Conservation (phyloP, 2,113 vertebrate genomes). For the Psittacus erithacus region DNA sequence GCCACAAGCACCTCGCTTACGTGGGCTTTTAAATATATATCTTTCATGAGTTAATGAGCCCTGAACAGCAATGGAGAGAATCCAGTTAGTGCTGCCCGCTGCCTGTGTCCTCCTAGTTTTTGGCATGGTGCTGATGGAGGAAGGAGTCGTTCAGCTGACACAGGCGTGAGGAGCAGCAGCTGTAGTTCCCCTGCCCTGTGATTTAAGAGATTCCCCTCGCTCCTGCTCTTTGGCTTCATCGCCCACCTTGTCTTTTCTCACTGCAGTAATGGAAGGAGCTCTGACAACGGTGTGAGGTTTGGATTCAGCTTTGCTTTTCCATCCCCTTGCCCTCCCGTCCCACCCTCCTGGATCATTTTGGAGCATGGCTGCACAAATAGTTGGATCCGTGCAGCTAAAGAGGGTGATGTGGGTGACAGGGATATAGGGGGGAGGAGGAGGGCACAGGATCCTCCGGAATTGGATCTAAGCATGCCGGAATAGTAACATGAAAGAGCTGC, state of each 20-base stretch:
- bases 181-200: not conserved
- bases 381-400: not conserved
- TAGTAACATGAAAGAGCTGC: not conserved
- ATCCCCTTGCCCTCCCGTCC: not conserved
- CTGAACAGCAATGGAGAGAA: not conserved
- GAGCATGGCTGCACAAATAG: not conserved
- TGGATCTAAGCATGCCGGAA: not conserved
- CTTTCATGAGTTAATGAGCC: not conserved
- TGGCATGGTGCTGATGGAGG: not conserved
- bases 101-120: not conserved
- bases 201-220: not conserved
- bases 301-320: not conserved
- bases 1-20: not conserved
- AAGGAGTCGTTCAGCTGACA: not conserved
- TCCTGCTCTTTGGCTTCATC: not conserved
- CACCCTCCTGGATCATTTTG: not conserved
- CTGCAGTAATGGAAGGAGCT: not conserved
- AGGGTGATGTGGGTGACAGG: not conserved
- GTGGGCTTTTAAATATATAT: not conserved
- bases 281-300: not conserved
- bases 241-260: fast-evolving
- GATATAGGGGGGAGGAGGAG: not conserved
- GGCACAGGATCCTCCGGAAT: not conserved
- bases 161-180: not conserved
- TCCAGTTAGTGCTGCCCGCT: not conserved